phyloP scores from a whole-genome alignment of 2,797 vertebrate genomes.

The Peromyscus aztecus region DNA sequence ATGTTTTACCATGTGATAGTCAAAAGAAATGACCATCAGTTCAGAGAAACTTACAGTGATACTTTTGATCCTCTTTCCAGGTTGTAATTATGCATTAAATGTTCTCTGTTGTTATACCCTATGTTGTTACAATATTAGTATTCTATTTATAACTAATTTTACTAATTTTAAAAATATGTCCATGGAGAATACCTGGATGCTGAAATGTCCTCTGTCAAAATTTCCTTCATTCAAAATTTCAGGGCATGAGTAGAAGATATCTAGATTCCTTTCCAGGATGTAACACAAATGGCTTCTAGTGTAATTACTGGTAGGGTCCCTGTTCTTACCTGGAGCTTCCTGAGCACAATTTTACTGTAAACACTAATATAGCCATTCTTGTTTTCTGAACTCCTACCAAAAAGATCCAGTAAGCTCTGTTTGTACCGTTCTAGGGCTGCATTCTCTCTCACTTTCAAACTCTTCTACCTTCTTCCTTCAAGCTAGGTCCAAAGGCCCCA shows the following conservation, averaged over 20 bases:
- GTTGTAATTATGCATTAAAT: not conserved
- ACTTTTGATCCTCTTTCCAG: not conserved
- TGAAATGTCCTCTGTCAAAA: not conserved
- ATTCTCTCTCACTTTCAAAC: not conserved
- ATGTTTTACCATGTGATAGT: not conserved
- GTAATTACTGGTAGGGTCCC: not conserved
- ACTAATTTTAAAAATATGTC: not conserved
- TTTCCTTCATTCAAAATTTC: not conserved
- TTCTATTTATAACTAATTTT: slow-evolving; percentile 58
- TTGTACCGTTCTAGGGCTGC: not conserved
- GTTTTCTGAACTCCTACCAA: not conserved
- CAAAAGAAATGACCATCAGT: not conserved
- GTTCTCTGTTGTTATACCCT: not conserved
- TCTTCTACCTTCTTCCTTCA: not conserved
- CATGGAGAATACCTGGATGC: not conserved
- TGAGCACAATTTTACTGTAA: not conserved
- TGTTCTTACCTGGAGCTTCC: not conserved
- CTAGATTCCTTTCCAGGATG: not conserved
- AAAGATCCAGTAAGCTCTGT: not conserved
- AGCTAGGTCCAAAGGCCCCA: not conserved
- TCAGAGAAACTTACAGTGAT: not conserved
- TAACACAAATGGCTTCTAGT: not conserved
- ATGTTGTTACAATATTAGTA: not conserved
- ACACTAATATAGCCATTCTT: not conserved
- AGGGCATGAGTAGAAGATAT: not conserved